These are phyloP conservation scores for Erithacus rubecula DNA, from an alignment of 2,797 vertebrate species.

Conservation along the genomic window DNA sequence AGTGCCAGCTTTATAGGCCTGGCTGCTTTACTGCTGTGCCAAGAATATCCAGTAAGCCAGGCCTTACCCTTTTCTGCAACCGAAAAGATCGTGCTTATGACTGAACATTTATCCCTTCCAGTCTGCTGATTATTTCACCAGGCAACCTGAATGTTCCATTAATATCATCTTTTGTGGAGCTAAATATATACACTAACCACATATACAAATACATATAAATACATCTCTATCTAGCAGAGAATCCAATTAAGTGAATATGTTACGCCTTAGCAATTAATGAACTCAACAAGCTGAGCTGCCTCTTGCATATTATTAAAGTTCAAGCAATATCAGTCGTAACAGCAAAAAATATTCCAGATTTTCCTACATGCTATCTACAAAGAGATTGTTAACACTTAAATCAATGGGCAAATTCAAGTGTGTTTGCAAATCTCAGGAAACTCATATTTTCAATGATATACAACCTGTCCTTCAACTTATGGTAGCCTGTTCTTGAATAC, in stretches of 20 bases:
- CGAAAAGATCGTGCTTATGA: neutral
- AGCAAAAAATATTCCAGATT: slow-evolving; percentile 13
- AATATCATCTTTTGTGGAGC: slow-evolving; percentile 43
- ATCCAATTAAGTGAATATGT: slow-evolving; percentile 61
- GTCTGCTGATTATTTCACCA: slow-evolving; percentile 51
- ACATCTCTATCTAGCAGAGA: slow-evolving; percentile 52
- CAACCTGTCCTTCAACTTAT: neutral
- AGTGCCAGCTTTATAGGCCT: neutral
- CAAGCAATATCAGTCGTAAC: slow-evolving; percentile 33
- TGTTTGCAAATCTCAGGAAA: neutral
- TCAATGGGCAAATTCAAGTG: neutral
- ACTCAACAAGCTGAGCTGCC: slow-evolving; percentile 41
- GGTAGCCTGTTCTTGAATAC: neutral
- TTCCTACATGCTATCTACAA: neutral
- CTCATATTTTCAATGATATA: neutral
- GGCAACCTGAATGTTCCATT: slow-evolving; percentile 45
- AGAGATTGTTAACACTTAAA: neutral
- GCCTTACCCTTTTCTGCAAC: neutral
- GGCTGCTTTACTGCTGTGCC: neutral
- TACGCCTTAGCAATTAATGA: slow-evolving; percentile 59
- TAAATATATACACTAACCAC: slow-evolving; percentile 59
- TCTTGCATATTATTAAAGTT: slow-evolving; percentile 44
- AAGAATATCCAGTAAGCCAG: neutral
- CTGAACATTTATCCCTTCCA: slow-evolving; percentile 36
- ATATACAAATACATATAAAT: slow-evolving; percentile 62